Evolutionary conservation across 2,888 invertebrate species (phyloP), one percentile per base, ranked within the genome.

Genomic region (Diadromus collaris): DNA sequence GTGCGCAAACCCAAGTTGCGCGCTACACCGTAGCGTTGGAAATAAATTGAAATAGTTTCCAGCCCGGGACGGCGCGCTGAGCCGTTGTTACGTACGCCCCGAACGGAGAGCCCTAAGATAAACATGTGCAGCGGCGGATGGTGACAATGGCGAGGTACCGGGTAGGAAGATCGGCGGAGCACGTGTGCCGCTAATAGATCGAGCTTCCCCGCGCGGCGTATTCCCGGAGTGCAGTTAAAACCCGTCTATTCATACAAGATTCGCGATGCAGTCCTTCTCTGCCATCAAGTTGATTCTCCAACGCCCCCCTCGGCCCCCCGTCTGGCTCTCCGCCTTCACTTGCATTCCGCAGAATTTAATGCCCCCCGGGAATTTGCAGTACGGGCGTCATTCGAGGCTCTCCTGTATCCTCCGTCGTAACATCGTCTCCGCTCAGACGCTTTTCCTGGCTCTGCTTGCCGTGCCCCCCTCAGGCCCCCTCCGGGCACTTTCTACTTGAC

Each of bases 261-360:
- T 24, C 41, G 21, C 24, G 27, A 21, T 38, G 46, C 27, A 27
- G 29, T 46, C n/a, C 46, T 29, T 51, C 64, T 27, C 41, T 16
- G 24, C 24, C 41, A 19, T 65, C 34, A 51, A 10, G 10, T 32
- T 34, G 19, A 21, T 32, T 48, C n/a, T 54, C 24, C 19, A 19
- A 6, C 13, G 51, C 10, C 21, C 24, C 24, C 10, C n/a, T n/a
- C n/a, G n/a, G n/a, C 38, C 9, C 34, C 9, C 7, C 6, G 7
- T n/a, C 32, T 44, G n/a, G 16, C 29, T 56, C 56, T 61, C 61
- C 10, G 16, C 24, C 24, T 24, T 51, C 51, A 51, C 24, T 51
- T 51, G 44, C 44, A 64, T 73, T 64, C 44, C 34, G 29, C 24
- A 24, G 64, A 73, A 73, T 73, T 64, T 56, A 65, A 73, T 73